Evolutionary conservation across 2,113 vertebrate genomes (phyloP).

Genomic region (Catharus fuscescens): DNA sequence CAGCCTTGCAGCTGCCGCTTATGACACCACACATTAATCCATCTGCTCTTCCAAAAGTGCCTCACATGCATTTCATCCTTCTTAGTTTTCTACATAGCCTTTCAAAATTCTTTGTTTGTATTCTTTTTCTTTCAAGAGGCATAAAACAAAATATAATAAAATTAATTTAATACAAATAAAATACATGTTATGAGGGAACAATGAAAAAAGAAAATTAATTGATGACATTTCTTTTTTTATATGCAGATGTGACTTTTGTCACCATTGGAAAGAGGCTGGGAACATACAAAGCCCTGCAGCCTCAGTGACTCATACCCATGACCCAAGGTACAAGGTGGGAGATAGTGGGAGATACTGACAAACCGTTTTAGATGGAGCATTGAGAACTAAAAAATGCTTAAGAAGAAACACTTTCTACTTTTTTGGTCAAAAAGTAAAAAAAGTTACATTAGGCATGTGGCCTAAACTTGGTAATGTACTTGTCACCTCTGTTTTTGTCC

Average conservation of each 20-base stretch:
- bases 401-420: not conserved
- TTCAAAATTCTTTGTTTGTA: not conserved
- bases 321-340: not conserved
- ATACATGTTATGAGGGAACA: not conserved
- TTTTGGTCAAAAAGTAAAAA: not conserved
- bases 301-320: not conserved
- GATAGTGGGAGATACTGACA: not conserved
- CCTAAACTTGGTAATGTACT: not conserved
- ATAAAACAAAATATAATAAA: not conserved
- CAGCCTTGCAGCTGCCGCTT: not conserved
- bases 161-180: too few relatives aligned
- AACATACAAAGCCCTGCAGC: rapidly evolving
- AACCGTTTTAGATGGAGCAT: not conserved
- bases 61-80: not conserved
- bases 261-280: not conserved
- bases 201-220: not conserved
- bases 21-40: not conserved
- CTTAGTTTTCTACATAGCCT: not conserved
- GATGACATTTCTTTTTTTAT: not conserved
- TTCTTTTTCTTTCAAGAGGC: not conserved
- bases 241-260: not conserved
- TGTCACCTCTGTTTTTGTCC: not conserved
- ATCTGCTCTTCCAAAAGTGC: not conserved
- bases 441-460: not conserved
- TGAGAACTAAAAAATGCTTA: not conserved